Evolutionary conservation across 2,888 invertebrate genomes (phyloP).

Genomic region (Tridacna gigas): DNA sequence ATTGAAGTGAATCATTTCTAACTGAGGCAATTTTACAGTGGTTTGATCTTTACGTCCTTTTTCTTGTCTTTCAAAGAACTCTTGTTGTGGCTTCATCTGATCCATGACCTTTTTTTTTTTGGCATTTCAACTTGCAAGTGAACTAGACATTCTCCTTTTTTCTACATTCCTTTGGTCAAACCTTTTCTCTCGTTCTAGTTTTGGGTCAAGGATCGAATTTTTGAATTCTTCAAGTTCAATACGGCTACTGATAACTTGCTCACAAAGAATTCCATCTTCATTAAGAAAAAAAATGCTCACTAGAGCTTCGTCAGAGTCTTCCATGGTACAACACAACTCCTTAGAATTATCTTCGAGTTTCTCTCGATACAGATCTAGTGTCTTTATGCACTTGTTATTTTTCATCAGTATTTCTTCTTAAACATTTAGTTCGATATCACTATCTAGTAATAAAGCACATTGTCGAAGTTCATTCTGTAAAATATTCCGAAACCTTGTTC

Average conservation of each 20-base stretch:
- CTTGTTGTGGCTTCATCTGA: slow-evolving; percentile 30
- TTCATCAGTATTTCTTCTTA: neutral
- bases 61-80: slow-evolving; percentile 16
- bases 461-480: neutral
- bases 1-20: slow-evolving; percentile 29
- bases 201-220: neutral
- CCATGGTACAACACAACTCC: neutral
- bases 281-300: neutral
- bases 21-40: slow-evolving; percentile 36
- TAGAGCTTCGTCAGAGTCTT: neutral
- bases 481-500: neutral
- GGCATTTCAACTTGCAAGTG: neutral
- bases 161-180: neutral
- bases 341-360: neutral
- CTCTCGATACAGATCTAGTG: neutral
- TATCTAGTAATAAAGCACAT: neutral
- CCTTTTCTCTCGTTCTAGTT: neutral
- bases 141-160: neutral
- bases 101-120: neutral
- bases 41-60: neutral
- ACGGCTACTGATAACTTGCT: neutral
- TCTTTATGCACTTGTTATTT: neutral
- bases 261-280: neutral
- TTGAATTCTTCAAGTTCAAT: neutral
- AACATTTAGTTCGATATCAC: neutral